Evolutionary conservation across 2,888 invertebrate genomes (phyloP), one percentile per base, ranked within the genome.

Genomic region (Oscheius sp.): DNA sequence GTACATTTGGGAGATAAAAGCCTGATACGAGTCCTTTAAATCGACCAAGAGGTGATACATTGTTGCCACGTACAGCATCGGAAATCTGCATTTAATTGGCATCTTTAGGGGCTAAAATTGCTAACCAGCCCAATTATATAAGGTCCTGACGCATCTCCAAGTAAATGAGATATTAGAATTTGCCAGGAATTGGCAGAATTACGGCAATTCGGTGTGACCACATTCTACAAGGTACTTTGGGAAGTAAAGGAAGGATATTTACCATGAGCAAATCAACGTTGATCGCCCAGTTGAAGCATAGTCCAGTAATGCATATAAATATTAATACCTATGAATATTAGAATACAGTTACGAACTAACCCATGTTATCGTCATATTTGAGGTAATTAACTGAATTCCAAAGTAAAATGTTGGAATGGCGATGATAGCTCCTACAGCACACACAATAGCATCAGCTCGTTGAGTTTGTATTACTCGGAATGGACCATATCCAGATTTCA

Each of bases 121-220:
- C 72, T 49, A 12, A 76, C 76, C 45, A 74, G 63, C 57, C 99
- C 98, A 77, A 99, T 91, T 80, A 99, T 87, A 71, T 95, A 98
- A 0, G 99, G 98, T 89, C 96, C 97, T 47, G 95, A 94, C 65
- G 98, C 98, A 89, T 99, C 98, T n/a, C 99, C 99, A 62, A 98
- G 89, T 74, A 94, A 92, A 88, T 99, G 99, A 0, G 96, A 95
- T 80, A 95, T 90, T 56, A 98, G 90, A 84, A 98, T 95, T 89
- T 98, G 97, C 87, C 96, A 92, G 63, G 98, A 95, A 89, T 95
- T 95, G 5, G 98, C 98, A 8, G 95, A 93, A 2, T 96, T 94
- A 82, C 98, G 90, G 85, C 97, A 90, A 20, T 94, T 94, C 5
- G 98, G 98, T 77, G 95, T 89, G n/a, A 98, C 94, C 59, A 96